Base-by-base conservation (phyloP, 37 sponge, comb jelly and placozoan species). In the Cladorhizidae sp. region DNA sequence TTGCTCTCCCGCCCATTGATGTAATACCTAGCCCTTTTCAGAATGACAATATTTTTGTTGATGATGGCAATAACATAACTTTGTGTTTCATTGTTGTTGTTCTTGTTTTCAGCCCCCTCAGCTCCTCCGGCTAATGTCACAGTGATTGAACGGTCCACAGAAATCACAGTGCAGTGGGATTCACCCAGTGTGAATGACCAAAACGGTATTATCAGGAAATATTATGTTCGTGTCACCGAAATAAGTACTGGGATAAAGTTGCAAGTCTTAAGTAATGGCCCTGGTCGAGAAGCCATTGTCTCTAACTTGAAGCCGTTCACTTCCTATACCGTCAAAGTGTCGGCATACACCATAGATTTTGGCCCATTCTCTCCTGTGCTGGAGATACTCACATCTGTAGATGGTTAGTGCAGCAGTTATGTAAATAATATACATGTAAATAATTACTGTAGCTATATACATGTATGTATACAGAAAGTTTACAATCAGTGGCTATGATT, bases 221-320 rank as follows among this genome's bases (percentile, higher is more conserved):
- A 86, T 40, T 63, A 32, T 40, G n/a, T 86, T 58, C 67, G 40
- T 17, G 32, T 86, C 54, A 79, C 65, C n/a, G 87, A 86, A 63
- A 22, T 80, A 22, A 80, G 72, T 42, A 86, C 87, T 17, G 69
- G 68, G 62, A 32, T 9, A 31, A 28, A 3, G 1, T 1, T 20
- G 49, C 5, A 45, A 12, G 9, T 45, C 9, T 45, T 9, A 45
- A 9, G 39, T 2, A 20, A 17, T 37, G 9, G 22, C 51, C 7
- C 12, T 28, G 49, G 12, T 78, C 36, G 49, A 40, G 23, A 3
- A 20, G 7, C 43, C 23, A 32, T 56, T 25, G 5, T 51, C 22
- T 52, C 17, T 5, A 25, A 54, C 18, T 42, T 84, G 29, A 37
- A 3, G 29, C 70, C 70, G 22, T 67, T 68, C 33, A 70, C 56